Base-by-base conservation (phyloP, 1,140 invertebrate species). In the Subanguina moxae region DNA sequence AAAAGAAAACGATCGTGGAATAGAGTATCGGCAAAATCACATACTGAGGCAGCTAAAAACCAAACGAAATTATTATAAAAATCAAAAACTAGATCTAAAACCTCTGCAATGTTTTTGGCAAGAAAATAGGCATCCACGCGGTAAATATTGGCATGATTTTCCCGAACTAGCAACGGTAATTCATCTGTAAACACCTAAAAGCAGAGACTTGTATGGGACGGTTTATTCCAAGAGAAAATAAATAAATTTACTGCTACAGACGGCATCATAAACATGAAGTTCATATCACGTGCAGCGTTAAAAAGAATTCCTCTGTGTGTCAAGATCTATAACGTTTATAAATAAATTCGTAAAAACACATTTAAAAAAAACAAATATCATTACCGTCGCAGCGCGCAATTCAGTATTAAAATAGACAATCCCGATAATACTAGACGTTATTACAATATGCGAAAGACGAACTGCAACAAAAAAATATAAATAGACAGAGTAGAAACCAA, bases 121-220 rank as follows among this genome's bases (percentile, higher is more conserved):
- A 95, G 82, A 84, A 94, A 97, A 82, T 96, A 97, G 0, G 92
- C 88, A 75, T 93, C 92, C 0, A 90, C 90, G 42, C 92, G 86
- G 79, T 97, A 97, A 86, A 95, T 90, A 23, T 92, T 91, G 77
- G 90, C 92, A 62, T 88, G 88, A 80, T 94, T 89, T 84, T 96
- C 93, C 28, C 92, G 85, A 67, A 94, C 85, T 82, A 96, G 94
- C 61, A 96, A 88, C 0, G 91, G 91, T 11, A 94, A 83, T 83
- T 96, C 93, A 7, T 88, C 86, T 78, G 91, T 93, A 82, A 97
- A 95, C 0, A 64, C n/a, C n/a, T n/a, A n/a, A n/a, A n/a, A n/a
- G n/a, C n/a, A n/a, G n/a, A n/a, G n/a, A n/a, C n/a, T n/a, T n/a
- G n/a, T n/a, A n/a, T n/a, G n/a, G n/a, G n/a, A n/a, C n/a, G n/a